Percentiles rank a stretch among this genome's conserved stretches.
Conservation (phyloP, 92 coral and sea anemone species). For the Chrysogorgia sp. region DNA sequence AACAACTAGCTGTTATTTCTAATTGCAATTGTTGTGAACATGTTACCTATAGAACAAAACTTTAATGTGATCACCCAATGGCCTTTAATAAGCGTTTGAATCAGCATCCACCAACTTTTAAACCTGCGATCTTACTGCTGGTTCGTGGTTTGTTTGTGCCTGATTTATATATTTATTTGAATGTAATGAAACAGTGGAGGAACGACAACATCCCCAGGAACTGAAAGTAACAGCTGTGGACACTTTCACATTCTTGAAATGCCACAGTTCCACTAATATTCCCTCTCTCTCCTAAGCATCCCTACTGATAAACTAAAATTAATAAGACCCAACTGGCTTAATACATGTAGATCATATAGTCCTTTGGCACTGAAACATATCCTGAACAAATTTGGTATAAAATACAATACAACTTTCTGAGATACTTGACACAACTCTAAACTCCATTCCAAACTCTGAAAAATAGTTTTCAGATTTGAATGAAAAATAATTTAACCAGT, state of each 20-base stretch:
- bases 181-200: slow-evolving; percentile 35
- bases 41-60: too few species aligned
- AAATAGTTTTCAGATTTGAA: slow-evolving; percentile 23
- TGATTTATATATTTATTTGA: slow-evolving; percentile 13
- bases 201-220: slow-evolving; percentile 22
- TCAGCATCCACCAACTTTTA: slow-evolving; percentile 34
- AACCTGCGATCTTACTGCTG: slow-evolving; percentile 46
- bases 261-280: too few species aligned
- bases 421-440: slow-evolving; percentile 41
- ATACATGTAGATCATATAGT: background rate
- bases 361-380: slow-evolving; percentile 2
- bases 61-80: too few species aligned
- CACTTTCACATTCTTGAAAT: background rate
- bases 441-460: slow-evolving; percentile 30
- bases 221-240: slow-evolving; percentile 2
- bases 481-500: slow-evolving; percentile 33
- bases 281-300: too few species aligned
- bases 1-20: too few species aligned
- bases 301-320: too few species aligned
- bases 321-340: background rate
- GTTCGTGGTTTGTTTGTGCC: slow-evolving; percentile 46
- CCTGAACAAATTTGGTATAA: slow-evolving; percentile 32
- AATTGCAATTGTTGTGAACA: too few species aligned
- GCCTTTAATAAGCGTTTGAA: slow-evolving; percentile 35
- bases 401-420: slow-evolving; percentile 49